Conservation (phyloP, 2,888 invertebrate species). For the Patella ulyssiponensis region DNA sequence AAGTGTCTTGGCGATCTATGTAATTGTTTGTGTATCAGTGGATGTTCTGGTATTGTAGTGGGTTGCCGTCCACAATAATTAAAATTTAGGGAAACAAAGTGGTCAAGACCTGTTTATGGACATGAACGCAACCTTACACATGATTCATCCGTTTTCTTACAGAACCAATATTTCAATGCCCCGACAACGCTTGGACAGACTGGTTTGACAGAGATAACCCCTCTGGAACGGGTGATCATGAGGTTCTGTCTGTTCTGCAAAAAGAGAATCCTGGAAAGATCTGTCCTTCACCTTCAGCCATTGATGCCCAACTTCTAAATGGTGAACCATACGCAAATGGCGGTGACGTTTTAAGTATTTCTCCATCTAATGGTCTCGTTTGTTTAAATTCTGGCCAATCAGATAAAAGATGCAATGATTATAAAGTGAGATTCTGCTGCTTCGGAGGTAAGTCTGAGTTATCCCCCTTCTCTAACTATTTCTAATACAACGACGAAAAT, state of each 20-base stretch:
- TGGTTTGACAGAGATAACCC: conserved; percentile 3
- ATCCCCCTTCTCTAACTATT: too few species aligned
- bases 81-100: too few species aligned
- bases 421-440: neutral
- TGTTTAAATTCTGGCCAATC: neutral
- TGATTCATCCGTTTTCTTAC: too few species aligned
- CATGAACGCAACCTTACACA: too few species aligned
- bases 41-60: too few species aligned
- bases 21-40: too few species aligned
- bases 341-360: neutral
- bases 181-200: neutral
- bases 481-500: too few species aligned
- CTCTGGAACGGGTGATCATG: neutral
- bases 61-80: too few species aligned
- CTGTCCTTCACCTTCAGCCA: neutral
- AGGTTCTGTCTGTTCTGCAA: neutral
- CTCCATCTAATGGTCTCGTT: neutral
- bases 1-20: too few species aligned
- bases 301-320: neutral
- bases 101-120: too few species aligned
- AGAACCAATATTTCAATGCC: neutral
- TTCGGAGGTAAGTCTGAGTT: neutral
- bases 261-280: neutral
- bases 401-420: neutral
- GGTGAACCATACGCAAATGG: neutral